These are phyloP conservation scores for Rhynchophorus ferrugineus DNA, from an alignment of 1,140 invertebrate genomes.

Conservation along the genomic window DNA sequence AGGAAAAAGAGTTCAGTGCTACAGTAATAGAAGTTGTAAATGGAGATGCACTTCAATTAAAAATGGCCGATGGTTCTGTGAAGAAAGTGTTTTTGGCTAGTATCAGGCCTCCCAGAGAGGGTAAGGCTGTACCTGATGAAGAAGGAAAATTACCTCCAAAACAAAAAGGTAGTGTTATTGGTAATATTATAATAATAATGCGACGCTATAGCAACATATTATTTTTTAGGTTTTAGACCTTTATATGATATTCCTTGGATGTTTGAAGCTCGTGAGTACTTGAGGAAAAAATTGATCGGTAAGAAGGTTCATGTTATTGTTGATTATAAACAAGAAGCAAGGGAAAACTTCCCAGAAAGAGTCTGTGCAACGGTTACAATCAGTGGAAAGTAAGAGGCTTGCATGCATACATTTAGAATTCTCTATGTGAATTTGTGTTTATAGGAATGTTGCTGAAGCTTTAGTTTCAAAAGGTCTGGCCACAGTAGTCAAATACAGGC, in stretches of 20 bases:
- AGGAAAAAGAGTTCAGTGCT: conserved; percentile 78
- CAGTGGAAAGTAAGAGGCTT: conserved; percentile 74
- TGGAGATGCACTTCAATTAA: conserved; percentile 86
- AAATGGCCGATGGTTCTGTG: conserved; percentile 63
- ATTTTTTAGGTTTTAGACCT: conserved; percentile 62
- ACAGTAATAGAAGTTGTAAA: conserved; percentile 90
- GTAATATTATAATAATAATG: neutral
- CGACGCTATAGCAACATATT: no score
- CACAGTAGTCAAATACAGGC: conserved; percentile 84
- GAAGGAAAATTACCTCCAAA: conserved; percentile 39
- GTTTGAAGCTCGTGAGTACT: conserved; percentile 95
- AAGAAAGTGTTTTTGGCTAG: conserved; percentile 96
- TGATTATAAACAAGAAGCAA: conserved; percentile 94
- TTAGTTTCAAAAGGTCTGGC: conserved; percentile 88
- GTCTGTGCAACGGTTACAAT: conserved; percentile 85
- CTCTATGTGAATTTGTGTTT: conserved; percentile 11
- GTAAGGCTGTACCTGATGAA: conserved; percentile 45
- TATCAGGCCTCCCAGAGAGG: conserved; percentile 82
- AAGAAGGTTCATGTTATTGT: conserved; percentile 90
- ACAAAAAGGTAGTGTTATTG: conserved; percentile 14
- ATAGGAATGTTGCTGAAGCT: conserved; percentile 88
- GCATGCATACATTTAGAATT: no score
- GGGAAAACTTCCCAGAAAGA: conserved; percentile 91
- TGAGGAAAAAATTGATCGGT: conserved; percentile 92
- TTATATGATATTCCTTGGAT: conserved; percentile 97